Percentiles rank a stretch among this genome's conserved stretches.
Evolutionary conservation across 35 echinoderm and acorn worm species (phyloP).

Genomic region (Anneissia japonica): DNA sequence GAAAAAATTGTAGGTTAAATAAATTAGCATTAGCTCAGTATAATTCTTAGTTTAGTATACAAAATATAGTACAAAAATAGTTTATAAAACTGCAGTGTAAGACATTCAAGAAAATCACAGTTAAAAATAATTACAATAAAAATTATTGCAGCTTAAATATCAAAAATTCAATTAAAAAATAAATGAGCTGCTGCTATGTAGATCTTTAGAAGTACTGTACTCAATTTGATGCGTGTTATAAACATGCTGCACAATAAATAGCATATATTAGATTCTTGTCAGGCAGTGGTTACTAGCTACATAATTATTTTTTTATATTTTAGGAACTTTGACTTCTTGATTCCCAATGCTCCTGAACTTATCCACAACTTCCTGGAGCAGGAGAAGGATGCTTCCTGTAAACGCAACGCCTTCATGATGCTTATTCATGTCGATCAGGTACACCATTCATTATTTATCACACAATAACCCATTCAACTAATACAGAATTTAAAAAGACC

Average conservation of each 20-base stretch:
- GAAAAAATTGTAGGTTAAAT: no score
- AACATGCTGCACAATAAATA: not conserved
- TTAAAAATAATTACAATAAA: no score
- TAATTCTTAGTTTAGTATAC: no score
- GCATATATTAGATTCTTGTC: not conserved
- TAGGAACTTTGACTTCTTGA: constrained; percentile 96
- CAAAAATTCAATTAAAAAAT: no score
- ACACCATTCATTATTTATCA: not conserved
- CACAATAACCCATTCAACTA: no score
- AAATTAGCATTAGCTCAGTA: no score
- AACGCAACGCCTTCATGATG: constrained; percentile 99
- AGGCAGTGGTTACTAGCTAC: not conserved
- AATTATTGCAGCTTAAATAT: no score
- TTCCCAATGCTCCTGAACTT: constrained; percentile 92
- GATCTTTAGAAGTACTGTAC: not conserved
- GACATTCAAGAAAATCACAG: no score
- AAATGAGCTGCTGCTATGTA: no score
- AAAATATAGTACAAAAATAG: no score
- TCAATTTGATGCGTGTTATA: not conserved
- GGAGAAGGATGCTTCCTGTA: constrained; percentile 93
- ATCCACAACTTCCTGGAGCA: constrained; percentile 96
- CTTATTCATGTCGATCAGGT: constrained; percentile 94
- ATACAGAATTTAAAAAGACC: no score
- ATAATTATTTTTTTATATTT: not conserved
- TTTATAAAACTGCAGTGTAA: no score